Evolutionary conservation across 1,140 invertebrate genomes (phyloP).

Genomic region (Copidosoma floridanum): DNA sequence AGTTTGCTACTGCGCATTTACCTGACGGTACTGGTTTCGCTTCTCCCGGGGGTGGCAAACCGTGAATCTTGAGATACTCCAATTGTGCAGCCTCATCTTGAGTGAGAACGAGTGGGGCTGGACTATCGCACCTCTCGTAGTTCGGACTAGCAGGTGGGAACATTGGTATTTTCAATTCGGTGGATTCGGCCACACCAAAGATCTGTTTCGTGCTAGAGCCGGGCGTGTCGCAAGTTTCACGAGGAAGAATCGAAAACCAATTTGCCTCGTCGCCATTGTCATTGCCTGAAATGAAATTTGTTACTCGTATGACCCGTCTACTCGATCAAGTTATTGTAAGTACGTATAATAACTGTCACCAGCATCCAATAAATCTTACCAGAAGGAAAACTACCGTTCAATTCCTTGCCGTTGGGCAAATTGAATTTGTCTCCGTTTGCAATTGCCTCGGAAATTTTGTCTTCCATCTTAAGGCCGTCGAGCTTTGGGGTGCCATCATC

Average conservation of each 20-base stretch:
- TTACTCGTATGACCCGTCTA: no score
- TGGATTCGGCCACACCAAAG: constrained; percentile 52
- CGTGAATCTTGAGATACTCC: constrained; percentile 71
- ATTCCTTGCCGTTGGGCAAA: constrained; percentile 52
- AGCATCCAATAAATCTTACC: constrained; percentile 33
- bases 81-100: constrained; percentile 72
- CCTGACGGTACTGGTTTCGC: constrained; percentile 67
- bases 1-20: constrained; percentile 45
- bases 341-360: no score
- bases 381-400: constrained; percentile 51
- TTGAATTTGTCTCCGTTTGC: constrained; percentile 53
- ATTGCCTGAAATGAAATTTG: background rate
- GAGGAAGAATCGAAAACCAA: constrained; percentile 67
- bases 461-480: constrained; percentile 39
- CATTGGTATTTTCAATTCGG: constrained; percentile 63
- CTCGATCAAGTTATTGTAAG: no score
- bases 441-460: constrained; percentile 47
- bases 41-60: constrained; percentile 67
- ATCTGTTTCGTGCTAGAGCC: constrained; percentile 54
- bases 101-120: constrained; percentile 73
- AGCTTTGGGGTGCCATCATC: constrained; percentile 36
- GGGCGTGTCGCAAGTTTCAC: constrained; percentile 64
- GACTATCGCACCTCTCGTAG: constrained; percentile 72
- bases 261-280: constrained; percentile 44
- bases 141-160: constrained; percentile 62